Base-by-base conservation (phyloP, 2,888 invertebrate species). In the Xylocampa areola region DNA sequence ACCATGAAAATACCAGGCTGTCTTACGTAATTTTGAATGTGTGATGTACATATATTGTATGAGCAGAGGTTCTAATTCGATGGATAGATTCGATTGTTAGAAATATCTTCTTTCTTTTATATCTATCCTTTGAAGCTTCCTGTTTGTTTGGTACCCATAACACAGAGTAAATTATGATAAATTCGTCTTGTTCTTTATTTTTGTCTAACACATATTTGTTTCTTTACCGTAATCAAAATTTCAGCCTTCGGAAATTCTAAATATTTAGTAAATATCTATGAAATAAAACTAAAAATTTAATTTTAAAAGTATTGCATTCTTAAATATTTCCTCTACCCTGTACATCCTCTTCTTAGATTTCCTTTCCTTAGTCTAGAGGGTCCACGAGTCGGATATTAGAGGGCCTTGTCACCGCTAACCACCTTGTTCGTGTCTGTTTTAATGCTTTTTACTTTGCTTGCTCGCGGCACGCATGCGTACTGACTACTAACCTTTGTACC, bases 401-500 rank as follows among this genome's bases (percentile, higher is more conserved):
- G 76, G 84, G 86, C 84, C 86, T 84, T 80, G 85, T 87, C 87
- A 89, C 89, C 84, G 88, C 89, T 90, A 82, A 85, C 87, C 86
- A 88, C 86, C 82, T 66, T 83, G 33, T 78, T 82, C 72, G 75
- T 84, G 81, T 85, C 77, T 85, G 79, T 84, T 74, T 73, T 79
- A 81, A 78, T 55, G 91, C 90, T 91, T 91, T 73, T 85, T 87
- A 87, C 86, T 89, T 80, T 73, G 92, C 91, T 91, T 88, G 88
- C 84, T 89, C 81, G 89, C 82, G 75, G 92, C 92, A 92, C 90
- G 93, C 92, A 91, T 92, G 92, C 87, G 82, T 91, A 91, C 85
- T 86, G 68, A 93, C 89, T 92, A 94, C 91, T 93, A 94, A 93
- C 90, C 86, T 90, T 90, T 89, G 84, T 86, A 91, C 87, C 88